These are phyloP conservation scores for Neolamprologus toae DNA, from an alignment of 2,113 vertebrate species.

Conservation along the genomic window DNA sequence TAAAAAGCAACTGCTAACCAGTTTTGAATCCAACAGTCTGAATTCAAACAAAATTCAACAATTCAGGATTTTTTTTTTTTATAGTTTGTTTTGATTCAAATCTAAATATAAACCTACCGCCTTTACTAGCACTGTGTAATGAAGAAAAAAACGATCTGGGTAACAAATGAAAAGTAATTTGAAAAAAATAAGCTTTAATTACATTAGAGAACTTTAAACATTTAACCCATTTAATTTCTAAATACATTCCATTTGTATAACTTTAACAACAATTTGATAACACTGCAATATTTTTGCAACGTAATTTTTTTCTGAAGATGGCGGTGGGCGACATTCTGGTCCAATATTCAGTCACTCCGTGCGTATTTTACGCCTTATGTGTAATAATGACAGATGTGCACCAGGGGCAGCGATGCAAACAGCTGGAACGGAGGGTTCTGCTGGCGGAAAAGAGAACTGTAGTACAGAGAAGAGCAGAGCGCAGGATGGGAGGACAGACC, in stretches of 20 bases:
- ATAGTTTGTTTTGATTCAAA: neutral
- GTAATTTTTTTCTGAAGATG: neutral
- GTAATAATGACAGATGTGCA: neutral
- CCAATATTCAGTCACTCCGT: neutral
- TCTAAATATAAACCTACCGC: neutral
- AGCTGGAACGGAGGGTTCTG: neutral
- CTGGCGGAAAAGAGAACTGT: neutral
- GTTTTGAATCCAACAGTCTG: neutral
- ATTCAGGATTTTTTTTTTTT: neutral
- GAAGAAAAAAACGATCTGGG: neutral
- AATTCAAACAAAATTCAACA: neutral
- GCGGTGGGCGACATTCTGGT: neutral
- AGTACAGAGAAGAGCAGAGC: neutral
- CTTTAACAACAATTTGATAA: neutral
- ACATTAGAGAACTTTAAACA: slow-evolving; percentile 4
- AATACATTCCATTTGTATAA: neutral
- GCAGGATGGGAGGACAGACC: neutral
- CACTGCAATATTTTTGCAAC: neutral
- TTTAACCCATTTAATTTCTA: neutral
- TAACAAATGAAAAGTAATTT: neutral
- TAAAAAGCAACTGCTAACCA: neutral
- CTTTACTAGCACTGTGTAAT: neutral
- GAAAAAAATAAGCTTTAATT: neutral
- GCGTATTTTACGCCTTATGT: neutral
- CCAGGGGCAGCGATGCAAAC: neutral